Conservation (phyloP, 1,140 invertebrate genomes). For the Oryzaephilus surinamensis region DNA sequence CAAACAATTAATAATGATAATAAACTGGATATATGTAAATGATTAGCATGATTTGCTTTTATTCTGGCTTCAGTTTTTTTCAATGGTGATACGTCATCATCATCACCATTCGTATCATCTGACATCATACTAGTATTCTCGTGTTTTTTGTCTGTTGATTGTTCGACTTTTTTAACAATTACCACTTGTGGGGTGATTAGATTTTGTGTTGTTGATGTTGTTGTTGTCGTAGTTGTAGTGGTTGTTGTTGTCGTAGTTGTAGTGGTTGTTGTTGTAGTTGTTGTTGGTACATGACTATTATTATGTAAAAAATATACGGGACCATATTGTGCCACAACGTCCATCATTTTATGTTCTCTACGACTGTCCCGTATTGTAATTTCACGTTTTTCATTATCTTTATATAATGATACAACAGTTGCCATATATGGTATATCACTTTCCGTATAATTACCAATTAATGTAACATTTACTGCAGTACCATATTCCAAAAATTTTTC, state of each 20-base stretch:
- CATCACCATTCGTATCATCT: slow-evolving; percentile 9
- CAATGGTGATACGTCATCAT: neutral
- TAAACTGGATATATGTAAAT: too few species aligned
- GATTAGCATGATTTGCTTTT: too few species aligned
- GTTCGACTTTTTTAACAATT: slow-evolving; percentile 12
- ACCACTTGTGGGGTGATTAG: slow-evolving; percentile 32
- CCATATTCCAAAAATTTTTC: slow-evolving; percentile 54
- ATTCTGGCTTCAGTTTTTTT: neutral
- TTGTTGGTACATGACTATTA: slow-evolving; percentile 63
- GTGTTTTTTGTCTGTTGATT: slow-evolving; percentile 13
- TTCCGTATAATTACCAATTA: slow-evolving; percentile 58
- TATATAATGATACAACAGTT: slow-evolving; percentile 57
- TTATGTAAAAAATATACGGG: slow-evolving; percentile 64
- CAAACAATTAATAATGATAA: too few species aligned
- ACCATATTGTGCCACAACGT: slow-evolving; percentile 55
- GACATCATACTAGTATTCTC: slow-evolving; percentile 23
- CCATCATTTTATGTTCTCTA: slow-evolving; percentile 52
- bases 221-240: slow-evolving; percentile 48
- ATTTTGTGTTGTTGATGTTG: slow-evolving; percentile 39
- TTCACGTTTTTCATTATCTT: slow-evolving; percentile 42
- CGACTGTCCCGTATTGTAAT: slow-evolving; percentile 45
- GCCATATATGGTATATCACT: slow-evolving; percentile 61
- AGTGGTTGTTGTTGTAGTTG: slow-evolving; percentile 59
- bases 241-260: slow-evolving; percentile 55
- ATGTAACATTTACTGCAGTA: slow-evolving; percentile 66